Evolutionary conservation across 1,140 invertebrate species (phyloP), one percentile per base, ranked within the genome.

Genomic region (Kradibia gibbosae): DNA sequence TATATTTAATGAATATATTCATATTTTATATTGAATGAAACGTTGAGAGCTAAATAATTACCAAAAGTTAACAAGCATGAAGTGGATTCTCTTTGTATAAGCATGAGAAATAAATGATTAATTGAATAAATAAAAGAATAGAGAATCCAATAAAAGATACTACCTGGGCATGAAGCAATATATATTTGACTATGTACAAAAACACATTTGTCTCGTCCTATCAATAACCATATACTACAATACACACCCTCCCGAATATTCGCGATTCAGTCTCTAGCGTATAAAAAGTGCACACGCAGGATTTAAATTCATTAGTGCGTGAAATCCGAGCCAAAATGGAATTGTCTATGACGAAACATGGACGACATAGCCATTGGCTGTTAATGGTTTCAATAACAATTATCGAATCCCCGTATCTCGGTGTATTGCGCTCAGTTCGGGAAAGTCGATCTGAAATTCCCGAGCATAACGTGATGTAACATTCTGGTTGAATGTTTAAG

Each of bases 351-450:
- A 57, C 34, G 20, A 67, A 1, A 48, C 34, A 36, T 15, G 2
- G 67, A 57, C 34, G 7, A 39, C 17, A 48, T n/a, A n/a, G n/a
- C n/a, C n/a, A n/a, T 57, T 45, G 78, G 25, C 25, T 73, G 53
- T 73, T 78, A 78, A 71, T 65, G 77, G n/a, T 55, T 55, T 36
- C 77, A 72, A 79, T 80, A 80, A 73, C 70, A 80, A 79, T 79
- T 79, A 72, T 53, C 20, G 11, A 67, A 36, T 8, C 42, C 28
- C 17, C 31, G 22, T 71, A 25, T n/a, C 31, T 48, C 50, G 3
- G 42, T 7, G 10, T 55, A 53, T 53, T 73, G 62, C 62, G 20
- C 39, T 67, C 62, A 17, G 39, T 67, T 17, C 39, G 34, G 7
- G 62, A 22, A 67, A 36, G 17, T 28, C 22, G n/a, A 22, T 17